phyloP scores from a whole-genome alignment of 2,888 invertebrate species.

The Conomelus anceps region DNA sequence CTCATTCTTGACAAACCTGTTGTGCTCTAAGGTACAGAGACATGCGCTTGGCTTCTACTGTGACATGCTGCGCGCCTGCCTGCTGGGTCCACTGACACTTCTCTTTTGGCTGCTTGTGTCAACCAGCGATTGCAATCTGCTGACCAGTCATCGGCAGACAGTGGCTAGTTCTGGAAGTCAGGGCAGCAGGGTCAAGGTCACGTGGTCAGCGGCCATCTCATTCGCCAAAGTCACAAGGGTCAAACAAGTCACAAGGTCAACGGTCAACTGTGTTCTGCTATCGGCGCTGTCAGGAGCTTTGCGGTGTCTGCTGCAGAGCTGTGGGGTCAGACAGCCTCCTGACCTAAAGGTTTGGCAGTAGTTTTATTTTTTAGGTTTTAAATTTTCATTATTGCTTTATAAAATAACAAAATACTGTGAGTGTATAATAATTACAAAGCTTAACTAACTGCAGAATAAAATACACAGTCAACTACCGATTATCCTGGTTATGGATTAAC shows the following conservation, averaged over 20 bases:
- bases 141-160: constrained; percentile 35
- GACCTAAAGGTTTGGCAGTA: constrained; percentile 45
- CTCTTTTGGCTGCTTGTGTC: constrained; percentile 44
- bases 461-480: too few species aligned
- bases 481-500: too few species aligned
- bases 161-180: constrained; percentile 26
- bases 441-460: too few species aligned
- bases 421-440: too few species aligned
- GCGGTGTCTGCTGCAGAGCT: constrained; percentile 44
- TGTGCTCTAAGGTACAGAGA: constrained; percentile 34
- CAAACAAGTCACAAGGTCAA: constrained; percentile 47
- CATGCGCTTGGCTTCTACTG: constrained; percentile 42
- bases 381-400: too few species aligned
- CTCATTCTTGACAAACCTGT: too few species aligned
- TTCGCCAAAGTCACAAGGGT: constrained; percentile 43
- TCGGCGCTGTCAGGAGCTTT: constrained; percentile 48
- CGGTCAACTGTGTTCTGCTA: constrained; percentile 49
- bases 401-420: too few species aligned
- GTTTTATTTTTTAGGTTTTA: too few species aligned
- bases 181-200: constrained; percentile 24
- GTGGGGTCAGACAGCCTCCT: constrained; percentile 46
- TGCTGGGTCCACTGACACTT: constrained; percentile 47
- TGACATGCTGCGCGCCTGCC: constrained; percentile 44
- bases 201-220: constrained; percentile 47
- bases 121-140: constrained; percentile 43